Evolutionary conservation across 2,113 vertebrate species (phyloP).

Genomic region (Phalacrocorax pelagicus): DNA sequence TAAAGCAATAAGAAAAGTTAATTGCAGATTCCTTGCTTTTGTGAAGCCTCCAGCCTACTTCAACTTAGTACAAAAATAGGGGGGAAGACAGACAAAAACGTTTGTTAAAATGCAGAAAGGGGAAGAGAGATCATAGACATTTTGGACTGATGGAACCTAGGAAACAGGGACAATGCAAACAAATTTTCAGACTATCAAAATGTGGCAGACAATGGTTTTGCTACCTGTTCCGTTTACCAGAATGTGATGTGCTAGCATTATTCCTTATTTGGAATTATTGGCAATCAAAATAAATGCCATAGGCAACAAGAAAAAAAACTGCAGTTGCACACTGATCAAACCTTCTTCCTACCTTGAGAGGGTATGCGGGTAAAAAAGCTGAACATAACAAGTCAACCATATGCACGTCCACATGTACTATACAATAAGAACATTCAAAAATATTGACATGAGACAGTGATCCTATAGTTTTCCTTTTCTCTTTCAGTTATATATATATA

Average conservation of each 20-base stretch:
- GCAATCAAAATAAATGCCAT: background rate
- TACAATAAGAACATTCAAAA: slow-evolving; percentile 63
- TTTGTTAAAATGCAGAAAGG: background rate
- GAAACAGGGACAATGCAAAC: background rate
- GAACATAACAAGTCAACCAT: slow-evolving; percentile 9
- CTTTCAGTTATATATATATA: slow-evolving; percentile 48
- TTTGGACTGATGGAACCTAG: background rate
- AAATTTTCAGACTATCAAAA: background rate
- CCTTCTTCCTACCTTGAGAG: background rate
- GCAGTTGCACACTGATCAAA: background rate
- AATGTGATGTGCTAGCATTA: background rate
- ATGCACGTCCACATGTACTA: slow-evolving; percentile 26
- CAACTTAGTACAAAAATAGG: background rate
- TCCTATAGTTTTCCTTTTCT: slow-evolving; percentile 52
- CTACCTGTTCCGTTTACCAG: background rate
- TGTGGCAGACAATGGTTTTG: background rate
- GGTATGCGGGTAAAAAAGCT: background rate
- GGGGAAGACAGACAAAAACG: background rate
- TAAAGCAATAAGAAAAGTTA: background rate
- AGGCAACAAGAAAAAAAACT: background rate
- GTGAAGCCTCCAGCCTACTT: slow-evolving; percentile 6
- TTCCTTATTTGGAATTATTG: background rate
- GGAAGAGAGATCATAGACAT: background rate
- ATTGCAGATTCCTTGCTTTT: background rate
- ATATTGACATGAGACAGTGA: slow-evolving; percentile 54